Evolutionary conservation across 2,113 vertebrate species (phyloP).

Genomic region (Notechis scutatus): DNA sequence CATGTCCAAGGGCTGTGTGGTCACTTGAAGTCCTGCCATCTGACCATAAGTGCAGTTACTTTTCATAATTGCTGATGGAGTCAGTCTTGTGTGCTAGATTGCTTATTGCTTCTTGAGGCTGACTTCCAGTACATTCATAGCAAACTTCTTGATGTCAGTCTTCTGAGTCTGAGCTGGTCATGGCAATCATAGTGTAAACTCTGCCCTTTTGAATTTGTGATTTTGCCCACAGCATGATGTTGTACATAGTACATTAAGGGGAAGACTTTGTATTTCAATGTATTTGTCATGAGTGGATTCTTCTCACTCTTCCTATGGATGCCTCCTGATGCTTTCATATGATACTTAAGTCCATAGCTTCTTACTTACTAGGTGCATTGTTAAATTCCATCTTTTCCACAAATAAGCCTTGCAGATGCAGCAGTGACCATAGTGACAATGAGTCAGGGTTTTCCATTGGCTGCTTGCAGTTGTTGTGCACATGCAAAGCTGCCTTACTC

Average conservation of each 20-base stretch:
- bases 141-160: not conserved
- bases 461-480: not conserved
- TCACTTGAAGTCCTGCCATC: too few species aligned
- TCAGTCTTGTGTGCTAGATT: not conserved
- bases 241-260: not conserved
- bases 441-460: not conserved
- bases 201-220: not conserved
- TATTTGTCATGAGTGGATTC: not conserved
- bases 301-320: not conserved
- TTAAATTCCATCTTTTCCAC: not conserved
- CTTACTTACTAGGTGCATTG: not conserved
- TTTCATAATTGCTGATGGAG: not conserved
- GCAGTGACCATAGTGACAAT: not conserved
- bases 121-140: not conserved
- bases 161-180: not conserved
- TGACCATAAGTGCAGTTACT: not conserved
- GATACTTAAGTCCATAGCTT: not conserved
- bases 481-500: not conserved
- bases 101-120: not conserved
- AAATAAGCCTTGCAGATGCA: not conserved
- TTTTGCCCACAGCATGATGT: not conserved
- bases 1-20: not conserved
- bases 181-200: not conserved
- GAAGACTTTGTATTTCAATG: not conserved
- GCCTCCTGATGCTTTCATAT: not conserved